Evolutionary conservation across 2,888 invertebrate genomes (phyloP), one percentile per base, ranked within the genome.

Genomic region (Lasioglossum figueresi): DNA sequence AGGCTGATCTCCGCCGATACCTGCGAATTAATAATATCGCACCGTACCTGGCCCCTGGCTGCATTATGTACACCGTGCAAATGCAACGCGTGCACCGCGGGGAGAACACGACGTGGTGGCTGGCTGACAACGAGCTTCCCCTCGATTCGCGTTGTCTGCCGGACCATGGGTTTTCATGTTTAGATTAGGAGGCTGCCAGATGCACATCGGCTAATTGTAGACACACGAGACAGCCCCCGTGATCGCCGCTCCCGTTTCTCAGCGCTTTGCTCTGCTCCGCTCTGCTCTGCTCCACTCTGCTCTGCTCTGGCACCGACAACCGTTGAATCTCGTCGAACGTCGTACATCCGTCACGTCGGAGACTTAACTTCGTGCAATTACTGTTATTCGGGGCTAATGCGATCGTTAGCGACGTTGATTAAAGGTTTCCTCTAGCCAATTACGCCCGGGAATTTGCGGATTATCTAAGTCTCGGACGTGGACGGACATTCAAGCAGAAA

Each of bases 1-100:
- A 40, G 34, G 31, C 72, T 59, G 43, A 63, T 48, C 66, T 66
- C 31, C 3, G 12, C 27, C 68, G 79, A 83, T 81, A 83, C 43
- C 79, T 75, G 45, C 78, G 80, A 89, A 89, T 89, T 90, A 85
- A 85, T 88, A 90, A 88, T 90, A 80, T 77, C 23, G 79, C 63
- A 16, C 70, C 77, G 75, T 4, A n/a, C 4, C 37, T 3, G 70
- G n/a, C 23, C 40, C 10, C 31, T 27, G 37, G 66, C 56, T 48
- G 77, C 81, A 87, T 90, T 87, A 87, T 82, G 80, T 85, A 82
- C 71, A 56, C 77, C 63, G 72, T 70, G 78, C 75, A 77, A 84
- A 86, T 79, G 76, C 70, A 80, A 77, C 77, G 63, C 75, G 56
- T 66, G 68, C 82, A 40, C 74, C 80, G 80, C 48, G 56, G 70